These are phyloP conservation scores for Octopus sinensis DNA, from an alignment of 1,140 invertebrate species.

Conservation along the genomic window DNA sequence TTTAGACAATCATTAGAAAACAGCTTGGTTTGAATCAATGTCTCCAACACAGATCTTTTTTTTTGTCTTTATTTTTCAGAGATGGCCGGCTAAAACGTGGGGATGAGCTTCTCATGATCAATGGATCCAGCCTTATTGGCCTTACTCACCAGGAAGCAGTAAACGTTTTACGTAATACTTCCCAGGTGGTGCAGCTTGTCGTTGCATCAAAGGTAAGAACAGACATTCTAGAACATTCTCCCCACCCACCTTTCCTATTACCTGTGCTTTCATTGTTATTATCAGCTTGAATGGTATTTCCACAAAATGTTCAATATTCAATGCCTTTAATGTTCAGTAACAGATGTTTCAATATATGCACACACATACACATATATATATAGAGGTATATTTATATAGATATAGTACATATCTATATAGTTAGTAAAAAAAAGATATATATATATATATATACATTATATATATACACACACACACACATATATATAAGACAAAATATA, in stretches of 20 bases:
- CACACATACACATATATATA: too few relatives aligned
- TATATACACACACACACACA: too few relatives aligned
- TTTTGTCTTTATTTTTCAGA: slow-evolving; percentile 58
- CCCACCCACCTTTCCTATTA: not conserved
- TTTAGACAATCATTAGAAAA: too few relatives aligned
- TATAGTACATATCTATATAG: too few relatives aligned
- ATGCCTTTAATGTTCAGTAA: too few relatives aligned
- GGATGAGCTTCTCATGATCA: slow-evolving; percentile 83
- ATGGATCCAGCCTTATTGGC: slow-evolving; percentile 74
- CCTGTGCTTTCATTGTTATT: not conserved
- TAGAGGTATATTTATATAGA: too few relatives aligned
- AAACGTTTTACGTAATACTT: slow-evolving; percentile 65
- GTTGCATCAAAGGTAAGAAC: slow-evolving; percentile 59
- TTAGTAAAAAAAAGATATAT: too few relatives aligned
- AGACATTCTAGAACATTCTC: slow-evolving; percentile 51
- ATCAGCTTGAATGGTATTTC: not conserved
- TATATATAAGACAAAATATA: too few relatives aligned
- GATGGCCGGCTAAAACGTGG: slow-evolving; percentile 76
- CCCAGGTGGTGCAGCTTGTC: slow-evolving; percentile 73
- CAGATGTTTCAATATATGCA: too few relatives aligned
- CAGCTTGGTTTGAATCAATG: too few relatives aligned
- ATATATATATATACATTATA: too few relatives aligned
- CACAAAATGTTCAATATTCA: too few relatives aligned
- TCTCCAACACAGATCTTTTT: not conserved
- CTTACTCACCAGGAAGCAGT: slow-evolving; percentile 75